Evolutionary conservation across 2,888 invertebrate genomes (phyloP).

Genomic region (Mythimna lalbum): DNA sequence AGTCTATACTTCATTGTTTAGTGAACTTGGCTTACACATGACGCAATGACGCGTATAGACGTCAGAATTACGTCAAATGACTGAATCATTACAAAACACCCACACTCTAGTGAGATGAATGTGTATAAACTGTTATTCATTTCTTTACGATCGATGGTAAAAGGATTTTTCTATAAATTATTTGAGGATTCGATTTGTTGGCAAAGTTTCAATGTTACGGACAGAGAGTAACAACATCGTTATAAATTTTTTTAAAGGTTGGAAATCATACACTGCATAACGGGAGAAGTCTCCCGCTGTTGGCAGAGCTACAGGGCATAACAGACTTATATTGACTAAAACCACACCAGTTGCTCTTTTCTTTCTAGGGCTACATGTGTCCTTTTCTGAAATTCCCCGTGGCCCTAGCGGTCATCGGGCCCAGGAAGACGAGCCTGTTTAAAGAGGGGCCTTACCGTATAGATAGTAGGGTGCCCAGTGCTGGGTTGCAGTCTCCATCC

Average conservation of each 20-base stretch:
- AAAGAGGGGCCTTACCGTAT: no score
- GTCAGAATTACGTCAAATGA: constrained; percentile 22
- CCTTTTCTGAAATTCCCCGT: no score
- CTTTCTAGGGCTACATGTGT: no score
- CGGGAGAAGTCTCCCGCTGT: no score
- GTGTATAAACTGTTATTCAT: background rate
- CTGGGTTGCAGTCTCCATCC: no score
- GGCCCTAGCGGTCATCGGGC: no score
- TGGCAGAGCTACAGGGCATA: no score
- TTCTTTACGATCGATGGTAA: background rate
- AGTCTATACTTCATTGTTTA: background rate
- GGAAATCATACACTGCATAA: no score
- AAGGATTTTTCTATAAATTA: constrained; percentile 2
- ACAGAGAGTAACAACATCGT: background rate
- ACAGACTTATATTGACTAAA: no score
- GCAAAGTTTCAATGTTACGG: constrained; percentile 1
- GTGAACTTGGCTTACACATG: constrained; percentile 14
- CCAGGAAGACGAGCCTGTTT: no score
- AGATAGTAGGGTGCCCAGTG: no score
- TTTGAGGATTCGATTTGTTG: constrained; percentile 14
- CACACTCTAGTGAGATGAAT: constrained; percentile 12
- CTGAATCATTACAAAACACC: constrained; percentile 30
- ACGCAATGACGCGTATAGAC: background rate
- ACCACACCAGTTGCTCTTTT: no score
- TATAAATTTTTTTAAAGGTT: background rate